Conservation (phyloP, 2,113 vertebrate species). For the Nanger granti region DNA sequence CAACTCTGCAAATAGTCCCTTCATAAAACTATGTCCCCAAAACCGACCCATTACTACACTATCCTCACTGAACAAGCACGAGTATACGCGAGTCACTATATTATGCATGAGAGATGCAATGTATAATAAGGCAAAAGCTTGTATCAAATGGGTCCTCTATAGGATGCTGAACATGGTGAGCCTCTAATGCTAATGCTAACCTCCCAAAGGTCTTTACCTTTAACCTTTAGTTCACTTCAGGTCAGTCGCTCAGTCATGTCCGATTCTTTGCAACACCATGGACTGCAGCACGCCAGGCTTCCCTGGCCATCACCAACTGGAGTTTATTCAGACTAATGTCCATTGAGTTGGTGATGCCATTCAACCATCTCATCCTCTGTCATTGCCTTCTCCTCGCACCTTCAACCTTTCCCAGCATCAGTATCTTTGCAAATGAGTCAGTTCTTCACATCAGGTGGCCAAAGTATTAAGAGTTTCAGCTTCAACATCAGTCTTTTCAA, state of each 20-base stretch:
- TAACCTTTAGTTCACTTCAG: neutral
- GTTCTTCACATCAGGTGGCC: neutral
- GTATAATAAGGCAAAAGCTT: neutral
- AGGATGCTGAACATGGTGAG: neutral
- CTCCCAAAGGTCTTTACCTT: neutral
- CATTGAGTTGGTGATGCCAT: neutral
- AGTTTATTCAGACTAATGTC: neutral
- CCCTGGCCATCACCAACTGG: neutral
- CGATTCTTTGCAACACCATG: neutral
- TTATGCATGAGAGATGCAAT: neutral
- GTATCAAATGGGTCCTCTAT: neutral
- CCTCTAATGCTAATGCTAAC: neutral
- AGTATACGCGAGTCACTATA: neutral
- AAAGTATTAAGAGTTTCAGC: neutral
- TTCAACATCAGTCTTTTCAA: neutral
- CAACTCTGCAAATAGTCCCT: neutral
- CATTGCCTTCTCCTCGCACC: fast-evolving
- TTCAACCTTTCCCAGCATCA: neutral
- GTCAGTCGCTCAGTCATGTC: neutral
- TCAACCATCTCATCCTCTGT: neutral
- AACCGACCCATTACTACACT: neutral
- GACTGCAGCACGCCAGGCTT: neutral
- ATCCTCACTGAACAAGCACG: neutral
- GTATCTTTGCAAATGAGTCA: neutral
- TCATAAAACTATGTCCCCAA: neutral